phyloP scores from a whole-genome alignment of 64 coral and sea anemone genomes.

The Montipora efflorescens region DNA sequence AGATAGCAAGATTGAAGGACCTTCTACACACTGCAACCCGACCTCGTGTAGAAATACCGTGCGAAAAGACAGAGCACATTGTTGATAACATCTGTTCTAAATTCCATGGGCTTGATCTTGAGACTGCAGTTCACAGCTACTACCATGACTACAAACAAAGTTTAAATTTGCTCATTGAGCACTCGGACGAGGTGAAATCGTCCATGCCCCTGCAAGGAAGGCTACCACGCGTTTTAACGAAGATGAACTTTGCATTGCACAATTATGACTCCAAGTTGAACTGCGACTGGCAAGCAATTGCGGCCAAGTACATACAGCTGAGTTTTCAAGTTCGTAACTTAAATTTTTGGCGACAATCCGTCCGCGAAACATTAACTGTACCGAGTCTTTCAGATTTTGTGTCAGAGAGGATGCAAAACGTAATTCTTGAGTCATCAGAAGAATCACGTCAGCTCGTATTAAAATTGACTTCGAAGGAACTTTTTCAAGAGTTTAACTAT shows the following conservation, averaged over 20 bases:
- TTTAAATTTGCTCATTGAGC: not conserved
- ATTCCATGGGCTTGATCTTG: not conserved
- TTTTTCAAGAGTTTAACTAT: not conserved
- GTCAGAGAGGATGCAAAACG: conserved; percentile 44
- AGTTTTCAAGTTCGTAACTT: conserved; percentile 58
- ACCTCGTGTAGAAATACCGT: not conserved
- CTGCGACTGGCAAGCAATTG: conserved; percentile 66
- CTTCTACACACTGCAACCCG: conserved; percentile 13
- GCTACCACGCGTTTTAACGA: conserved; percentile 18
- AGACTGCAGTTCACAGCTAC: not conserved
- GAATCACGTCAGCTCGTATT: conserved; percentile 15
- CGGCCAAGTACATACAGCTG: conserved; percentile 53
- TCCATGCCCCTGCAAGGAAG: not conserved
- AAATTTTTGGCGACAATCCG: conserved; percentile 9
- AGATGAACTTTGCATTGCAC: conserved; percentile 32
- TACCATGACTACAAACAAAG: conserved; percentile 38
- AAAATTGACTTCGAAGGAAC: not conserved
- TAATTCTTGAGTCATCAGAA: conserved; percentile 39
- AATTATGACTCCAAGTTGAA: conserved; percentile 41
- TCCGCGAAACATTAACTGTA: conserved; percentile 6
- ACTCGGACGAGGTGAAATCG: conserved; percentile 40
- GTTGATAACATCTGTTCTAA: conserved; percentile 1
- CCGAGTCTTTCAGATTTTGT: conserved; percentile 63
- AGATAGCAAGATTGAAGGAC: conserved; percentile 1
- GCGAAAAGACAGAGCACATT: not conserved